Evolutionary conservation across 2,888 invertebrate genomes (phyloP), one percentile per base, ranked within the genome.

Genomic region (Euclidia mi): DNA sequence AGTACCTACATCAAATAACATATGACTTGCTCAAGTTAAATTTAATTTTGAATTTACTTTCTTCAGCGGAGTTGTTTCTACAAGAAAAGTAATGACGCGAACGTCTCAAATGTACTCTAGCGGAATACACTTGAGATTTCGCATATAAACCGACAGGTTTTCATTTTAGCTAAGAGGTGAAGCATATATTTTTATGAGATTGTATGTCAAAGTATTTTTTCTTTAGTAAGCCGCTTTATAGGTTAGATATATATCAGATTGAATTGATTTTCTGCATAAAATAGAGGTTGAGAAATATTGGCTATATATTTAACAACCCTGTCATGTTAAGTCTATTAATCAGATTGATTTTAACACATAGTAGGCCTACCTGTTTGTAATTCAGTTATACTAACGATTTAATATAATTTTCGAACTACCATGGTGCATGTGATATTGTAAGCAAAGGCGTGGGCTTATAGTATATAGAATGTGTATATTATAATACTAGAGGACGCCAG

Each of bases 31-130:
- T 57, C 60, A 65, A 64, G 67, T 67, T 61, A 62, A 70, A 71
- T 70, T 70, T 66, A 63, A 67, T 70, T 70, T 67, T 37, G 57
- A 61, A 46, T 70, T 61, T 67, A 65, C 48, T 76, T 69, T 64
- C 64, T 65, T 49, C 45, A 51, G 47, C 63, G 52, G 52, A 64
- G 57, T 63, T 59, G 52, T 63, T 53, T 59, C 49, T 53, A 58
- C 62, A 50, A 52, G 42, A 50, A 65, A 69, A 61, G 51, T 66
- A 71, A 66, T 66, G 74, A 70, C 51, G 60, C 49, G 40, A 49
- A 45, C 48, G 48, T 66, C 57, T 48, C 15, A 14, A 47, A 66
- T 45, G 38, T 58, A 64, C 56, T 70, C 63, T 52, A 49, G 56
- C 55, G 48, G 53, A 66, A 73, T 70, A 61, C 47, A 57, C 71